Evolutionary conservation across 1,140 invertebrate species (phyloP).

Genomic region (Caerostris extrusa): DNA sequence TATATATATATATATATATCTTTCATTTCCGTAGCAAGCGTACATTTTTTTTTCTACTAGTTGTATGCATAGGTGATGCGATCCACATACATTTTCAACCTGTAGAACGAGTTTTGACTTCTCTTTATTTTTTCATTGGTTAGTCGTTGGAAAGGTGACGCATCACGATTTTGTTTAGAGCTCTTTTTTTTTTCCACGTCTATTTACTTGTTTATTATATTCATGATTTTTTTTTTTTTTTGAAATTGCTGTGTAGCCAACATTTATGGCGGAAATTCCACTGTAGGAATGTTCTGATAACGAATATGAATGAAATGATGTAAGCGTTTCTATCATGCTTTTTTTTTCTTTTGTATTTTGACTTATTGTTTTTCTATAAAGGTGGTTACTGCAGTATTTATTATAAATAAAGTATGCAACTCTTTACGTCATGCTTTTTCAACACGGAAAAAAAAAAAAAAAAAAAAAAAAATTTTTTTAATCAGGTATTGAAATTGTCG

Average conservation of each 20-base stretch:
- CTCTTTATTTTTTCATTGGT: background rate
- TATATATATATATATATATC: background rate
- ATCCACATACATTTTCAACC: conserved; percentile 66
- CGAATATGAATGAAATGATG: conserved; percentile 5
- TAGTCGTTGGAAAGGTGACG: conserved; percentile 54
- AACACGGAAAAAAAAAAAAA: no score
- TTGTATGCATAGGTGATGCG: conserved; percentile 11
- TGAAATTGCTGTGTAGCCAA: conserved; percentile 9
- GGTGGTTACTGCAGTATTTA: no score
- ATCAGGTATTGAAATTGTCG: no score
- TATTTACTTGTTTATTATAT: background rate
- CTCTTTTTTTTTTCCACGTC: background rate
- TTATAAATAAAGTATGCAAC: no score
- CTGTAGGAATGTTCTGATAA: background rate
- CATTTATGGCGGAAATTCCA: conserved; percentile 55
- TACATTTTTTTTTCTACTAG: conserved; percentile 37
- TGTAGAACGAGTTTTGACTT: conserved; percentile 72
- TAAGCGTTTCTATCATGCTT: background rate
- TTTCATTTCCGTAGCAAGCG: conserved; percentile 41
- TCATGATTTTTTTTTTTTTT: background rate
- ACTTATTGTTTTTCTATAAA: no score
- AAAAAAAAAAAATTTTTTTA: no score
- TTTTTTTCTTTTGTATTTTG: background rate
- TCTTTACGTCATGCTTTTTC: no score
- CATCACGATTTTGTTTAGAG: conserved; percentile 45